Evolutionary conservation across 2,113 vertebrate species (phyloP), one percentile per base, ranked within the genome.

Genomic region (Micromys minutus): DNA sequence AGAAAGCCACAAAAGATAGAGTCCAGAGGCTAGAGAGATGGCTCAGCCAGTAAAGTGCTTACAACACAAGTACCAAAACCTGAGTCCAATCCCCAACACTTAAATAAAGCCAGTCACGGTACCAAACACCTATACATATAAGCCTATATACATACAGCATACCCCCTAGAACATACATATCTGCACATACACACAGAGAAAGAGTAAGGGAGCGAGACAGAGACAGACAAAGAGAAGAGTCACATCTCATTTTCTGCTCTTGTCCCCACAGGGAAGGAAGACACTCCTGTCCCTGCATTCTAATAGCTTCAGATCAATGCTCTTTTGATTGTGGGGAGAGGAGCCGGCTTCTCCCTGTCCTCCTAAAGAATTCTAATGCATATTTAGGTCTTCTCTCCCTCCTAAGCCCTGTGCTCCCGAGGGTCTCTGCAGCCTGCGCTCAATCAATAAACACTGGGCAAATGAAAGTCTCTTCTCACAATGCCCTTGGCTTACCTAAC

Each of bases 401-500:
- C 59, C 7, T 26, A 57, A 79, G 2, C n/a, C 42, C 72, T 39
- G 7, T n/a, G 77, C 29, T 61, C 47, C 17, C 22, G 24, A 67
- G 57, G 36, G 79, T 26, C 57, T 36, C 45, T 12, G 31, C n/a
- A 39, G 34, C 2, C 55, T 13, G 39, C 16, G 3, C 29, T 4
- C 1, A 55, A 74, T 72, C 34, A 55, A 31, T 16, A 9, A 85
- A 45, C 19, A 19, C 1, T 13, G 19, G 42, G 47, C 29, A 34
- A 47, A 21, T 1, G 1, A n/a, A 71, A 42, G 4, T 31, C 57
- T 63, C 47, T 17, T 2, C 31, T 67, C 79, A 61, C 31, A 6
- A 1, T 19, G 17, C 2, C 26, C 65, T 61, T 77, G 63, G n/a
- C 98, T 98, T 95, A 99, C 99, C 99, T 87, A 99, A 98, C 97